Base-by-base conservation (phyloP, 2,888 invertebrate species). In the Caenorhabditis angaria region DNA sequence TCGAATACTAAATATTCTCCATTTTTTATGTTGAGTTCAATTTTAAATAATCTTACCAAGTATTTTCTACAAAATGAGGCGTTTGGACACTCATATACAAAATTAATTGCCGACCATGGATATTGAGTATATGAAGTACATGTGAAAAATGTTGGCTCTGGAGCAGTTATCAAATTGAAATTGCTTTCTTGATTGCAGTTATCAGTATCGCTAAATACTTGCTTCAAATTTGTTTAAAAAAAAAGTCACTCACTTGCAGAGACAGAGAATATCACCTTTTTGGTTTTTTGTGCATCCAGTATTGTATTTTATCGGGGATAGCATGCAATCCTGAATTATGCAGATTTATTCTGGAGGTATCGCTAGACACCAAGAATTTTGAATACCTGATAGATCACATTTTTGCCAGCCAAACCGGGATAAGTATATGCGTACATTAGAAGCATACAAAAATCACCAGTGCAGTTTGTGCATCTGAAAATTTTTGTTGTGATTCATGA, bases 401-500 rank as follows among this genome's bases (percentile, higher is more conserved):
- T 51, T n/a, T 60, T 14, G 20, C 51, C 41, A 32, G 48, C 48
- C 10, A 65, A 47, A 50, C 28, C 50, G 2, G 14, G 28, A 22
- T 69, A 32, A 0, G n/a, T 2, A 47, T 65, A 10, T 10, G 55
- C 56, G 35, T 65, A 65, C 4, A 53, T 27, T 8, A 65, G 28
- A 0, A 22, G 27, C n/a, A 64, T 53, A 50, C 69, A 69, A 20
- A 64, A 69, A 24, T 69, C 61, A 2, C 69, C 69, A 2, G 64
- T 64, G 25, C 69, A 69, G 4, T 60, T 69, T 2, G 64, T 50
- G 41, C 69, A 69, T 60, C 69, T 69, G 28, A 56, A 64, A 27
- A 4, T 10, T 10, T 14, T 12, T 48, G 4, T n/a, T n/a, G 8
- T 10, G 6, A 35, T 35, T 35, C 14, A 10, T 35, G 8, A 35